Base-by-base conservation (phyloP, 2,888 invertebrate species). In the Campoletis raptor region DNA sequence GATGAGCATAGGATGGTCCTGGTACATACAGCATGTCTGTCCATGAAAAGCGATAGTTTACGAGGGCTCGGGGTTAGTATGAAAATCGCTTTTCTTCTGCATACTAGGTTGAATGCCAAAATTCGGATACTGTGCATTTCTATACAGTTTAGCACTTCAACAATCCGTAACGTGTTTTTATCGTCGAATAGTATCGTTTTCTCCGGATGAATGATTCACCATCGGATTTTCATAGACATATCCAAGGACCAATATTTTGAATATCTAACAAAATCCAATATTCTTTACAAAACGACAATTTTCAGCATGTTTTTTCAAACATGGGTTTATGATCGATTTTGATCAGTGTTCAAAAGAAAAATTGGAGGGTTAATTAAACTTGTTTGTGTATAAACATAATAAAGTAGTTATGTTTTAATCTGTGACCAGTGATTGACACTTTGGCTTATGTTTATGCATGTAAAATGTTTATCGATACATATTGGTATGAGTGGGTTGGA, bases 91-190 rank as follows among this genome's bases (percentile, higher is more conserved):
- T 37, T 66, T 30, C 48, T 64, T 66, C 36, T 18, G 24, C 61
- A 30, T 36, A 45, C 30, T 15, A 42, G 30, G 45, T 57, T 79
- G n/a, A 24, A 69, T 79, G 37, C 52, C 24, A 45, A 57, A 74
- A 74, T 45, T 24, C 79, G 57, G 48, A 84, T 67, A 57, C 67
- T 57, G 45, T 36, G 36, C 42, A 48, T 45, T 30, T 52, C 36
- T 72, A 52, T 52, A 42, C 40, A 42, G 18, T 74, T 36, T 48
- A 40, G 48, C 61, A 12, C 40, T 40, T 79, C 21, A 42, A 78
- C 66, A 42, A 54, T 54, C 67, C n/a, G 67, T 74, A 74, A 67
- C 54, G 67, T 74, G n/a, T 76, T 64, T 70, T 83, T 70, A 40
- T 21, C 37, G 15, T n/a, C 37, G 69, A 82, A 77, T 70, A 30